Evolutionary conservation across 2,888 invertebrate genomes (phyloP).

Genomic region (Agriopis leucophaearia): DNA sequence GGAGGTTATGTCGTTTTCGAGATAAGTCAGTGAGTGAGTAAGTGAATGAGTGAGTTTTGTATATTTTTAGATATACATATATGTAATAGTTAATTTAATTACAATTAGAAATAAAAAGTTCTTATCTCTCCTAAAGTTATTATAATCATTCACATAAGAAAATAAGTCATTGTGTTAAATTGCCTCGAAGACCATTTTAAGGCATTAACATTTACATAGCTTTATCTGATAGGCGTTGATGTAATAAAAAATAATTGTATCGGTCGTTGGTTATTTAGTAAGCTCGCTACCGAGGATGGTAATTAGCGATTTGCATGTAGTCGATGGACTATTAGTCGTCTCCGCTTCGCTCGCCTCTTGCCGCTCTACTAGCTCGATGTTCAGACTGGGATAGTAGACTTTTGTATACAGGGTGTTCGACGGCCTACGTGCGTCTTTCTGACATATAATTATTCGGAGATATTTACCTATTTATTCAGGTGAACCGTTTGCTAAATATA

Average conservation of each 20-base stretch:
- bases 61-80: too few relatives aligned
- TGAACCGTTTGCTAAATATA: too few relatives aligned
- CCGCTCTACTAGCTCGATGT: slow-evolving; percentile 43
- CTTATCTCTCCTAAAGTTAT: background rate
- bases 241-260: slow-evolving; percentile 61
- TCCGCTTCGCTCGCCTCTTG: slow-evolving; percentile 61
- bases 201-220: slow-evolving; percentile 26
- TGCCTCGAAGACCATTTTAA: slow-evolving; percentile 1
- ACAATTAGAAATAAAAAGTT: background rate
- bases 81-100: too few relatives aligned
- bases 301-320: slow-evolving; percentile 78
- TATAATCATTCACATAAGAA: slow-evolving; percentile 14
- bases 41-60: too few relatives aligned
- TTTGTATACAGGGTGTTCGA: background rate
- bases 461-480: too few relatives aligned
- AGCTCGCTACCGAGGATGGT: slow-evolving; percentile 62
- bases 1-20: too few relatives aligned
- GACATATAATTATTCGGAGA: too few relatives aligned
- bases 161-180: slow-evolving; percentile 1
- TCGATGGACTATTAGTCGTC: slow-evolving; percentile 75
- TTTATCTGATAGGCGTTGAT: slow-evolving; percentile 22
- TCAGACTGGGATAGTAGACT: slow-evolving; percentile 22
- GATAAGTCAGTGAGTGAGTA: too few relatives aligned
- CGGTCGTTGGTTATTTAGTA: slow-evolving; percentile 63
- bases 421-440: too few relatives aligned